phyloP scores from a whole-genome alignment of 2,888 invertebrate genomes.

The Troilus luridus region DNA sequence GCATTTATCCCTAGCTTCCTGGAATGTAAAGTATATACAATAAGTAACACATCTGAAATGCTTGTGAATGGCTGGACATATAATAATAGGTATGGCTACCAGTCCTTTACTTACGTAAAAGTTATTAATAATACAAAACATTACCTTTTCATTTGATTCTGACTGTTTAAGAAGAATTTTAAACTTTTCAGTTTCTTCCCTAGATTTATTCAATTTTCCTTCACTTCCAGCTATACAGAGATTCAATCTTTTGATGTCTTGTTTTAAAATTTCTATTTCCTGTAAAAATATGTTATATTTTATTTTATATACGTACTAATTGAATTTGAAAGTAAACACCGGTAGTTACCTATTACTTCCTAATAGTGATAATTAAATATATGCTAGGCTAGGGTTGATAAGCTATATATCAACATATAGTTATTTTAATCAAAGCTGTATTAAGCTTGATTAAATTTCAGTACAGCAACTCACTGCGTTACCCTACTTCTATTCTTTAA shows the following conservation, averaged over 20 bases:
- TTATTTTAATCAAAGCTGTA: no score
- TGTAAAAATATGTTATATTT: conserved; percentile 13
- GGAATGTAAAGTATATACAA: conserved; percentile 6
- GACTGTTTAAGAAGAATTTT: conserved; percentile 59
- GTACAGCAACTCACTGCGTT: no score
- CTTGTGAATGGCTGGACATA: no score
- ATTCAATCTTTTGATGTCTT: conserved; percentile 60
- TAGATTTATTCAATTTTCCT: conserved; percentile 61
- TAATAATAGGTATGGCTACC: no score
- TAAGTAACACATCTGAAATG: background rate
- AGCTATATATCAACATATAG: no score
- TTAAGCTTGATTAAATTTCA: no score
- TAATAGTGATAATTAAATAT: no score
- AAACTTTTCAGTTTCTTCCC: conserved; percentile 61
- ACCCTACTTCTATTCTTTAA: no score
- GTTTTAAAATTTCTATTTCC: conserved; percentile 63
- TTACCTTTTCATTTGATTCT: conserved; percentile 63
- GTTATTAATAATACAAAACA: background rate
- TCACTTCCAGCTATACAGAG: conserved; percentile 59
- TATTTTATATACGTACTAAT: background rate
- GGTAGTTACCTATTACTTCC: no score
- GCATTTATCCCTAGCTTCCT: conserved; percentile 63
- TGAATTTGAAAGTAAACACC: background rate
- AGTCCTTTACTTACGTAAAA: background rate
- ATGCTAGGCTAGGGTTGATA: no score